These are phyloP conservation scores for Elysia chlorotica DNA, from an alignment of 1,140 invertebrate genomes.

Conservation along the genomic window DNA sequence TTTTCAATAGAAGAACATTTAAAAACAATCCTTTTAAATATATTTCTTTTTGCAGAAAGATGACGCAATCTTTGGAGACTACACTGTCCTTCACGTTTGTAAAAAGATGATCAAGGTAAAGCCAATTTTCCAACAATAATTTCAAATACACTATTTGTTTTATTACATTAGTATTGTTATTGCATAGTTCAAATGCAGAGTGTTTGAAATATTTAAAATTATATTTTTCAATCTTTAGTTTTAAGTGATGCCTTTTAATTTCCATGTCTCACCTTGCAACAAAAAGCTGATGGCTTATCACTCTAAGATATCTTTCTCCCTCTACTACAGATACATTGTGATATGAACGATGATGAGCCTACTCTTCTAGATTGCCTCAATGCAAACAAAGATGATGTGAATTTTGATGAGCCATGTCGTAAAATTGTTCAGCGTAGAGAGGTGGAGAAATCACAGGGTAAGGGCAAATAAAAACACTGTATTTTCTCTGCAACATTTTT, in stretches of 20 bases:
- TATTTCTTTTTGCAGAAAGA: constrained; percentile 70
- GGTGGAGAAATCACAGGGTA: constrained; percentile 80
- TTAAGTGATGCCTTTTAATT: not conserved
- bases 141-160: not conserved
- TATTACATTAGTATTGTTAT: not conserved
- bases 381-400: constrained; percentile 77
- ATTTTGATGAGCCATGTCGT: constrained; percentile 86
- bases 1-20: too few species aligned
- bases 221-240: not conserved
- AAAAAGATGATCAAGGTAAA: constrained; percentile 77
- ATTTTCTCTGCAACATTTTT: not conserved
- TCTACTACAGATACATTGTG: constrained; percentile 55
- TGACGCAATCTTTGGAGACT: constrained; percentile 87
- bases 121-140: not conserved
- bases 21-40: too few species aligned
- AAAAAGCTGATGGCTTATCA: not conserved
- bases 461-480: not conserved
- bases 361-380: constrained; percentile 66
- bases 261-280: not conserved
- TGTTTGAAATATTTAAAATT: not conserved
- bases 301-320: not conserved
- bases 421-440: constrained; percentile 84
- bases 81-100: constrained; percentile 80
- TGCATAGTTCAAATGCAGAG: not conserved
- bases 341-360: constrained; percentile 32